Evolutionary conservation across 2,797 vertebrate species (phyloP).

Genomic region (Chrysolophus pictus): DNA sequence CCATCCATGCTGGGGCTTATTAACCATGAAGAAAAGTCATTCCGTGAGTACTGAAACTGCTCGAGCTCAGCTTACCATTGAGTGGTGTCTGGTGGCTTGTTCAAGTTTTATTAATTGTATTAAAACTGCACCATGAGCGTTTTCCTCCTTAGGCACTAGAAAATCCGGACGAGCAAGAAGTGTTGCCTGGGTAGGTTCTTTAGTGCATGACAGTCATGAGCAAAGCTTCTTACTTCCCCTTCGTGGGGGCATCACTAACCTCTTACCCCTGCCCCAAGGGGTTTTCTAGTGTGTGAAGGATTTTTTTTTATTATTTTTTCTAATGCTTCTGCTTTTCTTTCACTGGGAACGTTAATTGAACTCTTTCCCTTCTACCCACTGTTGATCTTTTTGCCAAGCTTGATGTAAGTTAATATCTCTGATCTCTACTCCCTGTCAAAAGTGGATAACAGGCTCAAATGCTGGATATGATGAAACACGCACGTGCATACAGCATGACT

Average conservation of each 20-base stretch:
- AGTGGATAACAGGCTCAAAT: background rate
- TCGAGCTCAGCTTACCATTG: slow-evolving; percentile 18
- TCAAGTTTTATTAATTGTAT: slow-evolving; percentile 62
- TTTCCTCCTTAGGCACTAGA: background rate
- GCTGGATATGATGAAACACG: background rate
- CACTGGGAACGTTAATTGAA: background rate
- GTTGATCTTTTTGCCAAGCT: background rate
- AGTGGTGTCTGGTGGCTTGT: slow-evolving; percentile 53
- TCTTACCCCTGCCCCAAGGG: background rate
- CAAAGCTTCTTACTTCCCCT: background rate
- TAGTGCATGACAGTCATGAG: background rate
- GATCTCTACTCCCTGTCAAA: background rate
- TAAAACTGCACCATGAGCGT: background rate
- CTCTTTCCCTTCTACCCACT: background rate
- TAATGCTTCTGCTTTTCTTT: slow-evolving; percentile 30
- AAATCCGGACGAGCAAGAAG: background rate
- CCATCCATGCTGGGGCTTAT: slow-evolving; percentile 43
- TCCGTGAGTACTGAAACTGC: slow-evolving; percentile 12
- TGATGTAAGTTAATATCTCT: background rate
- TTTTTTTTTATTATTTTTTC: background rate
- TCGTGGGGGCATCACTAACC: background rate
- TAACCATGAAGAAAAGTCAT: slow-evolving; percentile 42
- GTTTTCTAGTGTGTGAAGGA: background rate
- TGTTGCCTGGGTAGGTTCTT: background rate
- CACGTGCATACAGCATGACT: accelerated